Base-by-base conservation (phyloP, 2,888 invertebrate genomes). In the Nycteola revayana region DNA sequence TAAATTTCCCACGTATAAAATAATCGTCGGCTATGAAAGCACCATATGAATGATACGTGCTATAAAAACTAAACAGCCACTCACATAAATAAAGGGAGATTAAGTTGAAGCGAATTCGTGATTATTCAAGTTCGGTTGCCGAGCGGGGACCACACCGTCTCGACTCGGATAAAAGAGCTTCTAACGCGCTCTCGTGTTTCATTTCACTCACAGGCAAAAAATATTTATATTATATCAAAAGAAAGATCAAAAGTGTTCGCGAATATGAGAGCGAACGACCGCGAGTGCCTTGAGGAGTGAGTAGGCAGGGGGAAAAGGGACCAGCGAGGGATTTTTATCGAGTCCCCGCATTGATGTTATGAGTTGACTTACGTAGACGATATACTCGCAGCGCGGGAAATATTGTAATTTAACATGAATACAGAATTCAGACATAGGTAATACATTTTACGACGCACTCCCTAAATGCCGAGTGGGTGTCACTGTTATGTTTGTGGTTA, bases 151-250 rank as follows among this genome's bases (percentile, higher is more conserved):
- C 55, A 42, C 52, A 44, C 51, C 45, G 55, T 46, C 14, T 14
- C 14, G 3, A 14, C 53, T 49, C 36, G 44, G 46, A 61, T 57
- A 14, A 60, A 65, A 62, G 52, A 46, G 40, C 49, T 50, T 38
- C 53, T 49, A 49, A 47, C 55, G 45, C 43, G 42, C 46, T 47
- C 49, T 62, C 67, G 68, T 73, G 76, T 76, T 76, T 71, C 72
- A 77, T 77, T 75, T 68, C 68, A 60, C 59, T 63, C 60, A 51
- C 56, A 66, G 66, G 72, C 62, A 71, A 77, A 77, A 77, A 78
- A 81, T 78, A 74, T 79, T 80, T 78, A 73, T 75, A 73, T 75
- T 66, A 66, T 78, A 77, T 75, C 73, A 75, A 78, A 79, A 71
- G 77, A 67, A 75, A 80, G 78, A 83, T 83, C 78, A 79, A 79